Evolutionary conservation across 2,113 vertebrate species (phyloP), one percentile per base, ranked within the genome.

Genomic region (Eulacestoma nigropectus): DNA sequence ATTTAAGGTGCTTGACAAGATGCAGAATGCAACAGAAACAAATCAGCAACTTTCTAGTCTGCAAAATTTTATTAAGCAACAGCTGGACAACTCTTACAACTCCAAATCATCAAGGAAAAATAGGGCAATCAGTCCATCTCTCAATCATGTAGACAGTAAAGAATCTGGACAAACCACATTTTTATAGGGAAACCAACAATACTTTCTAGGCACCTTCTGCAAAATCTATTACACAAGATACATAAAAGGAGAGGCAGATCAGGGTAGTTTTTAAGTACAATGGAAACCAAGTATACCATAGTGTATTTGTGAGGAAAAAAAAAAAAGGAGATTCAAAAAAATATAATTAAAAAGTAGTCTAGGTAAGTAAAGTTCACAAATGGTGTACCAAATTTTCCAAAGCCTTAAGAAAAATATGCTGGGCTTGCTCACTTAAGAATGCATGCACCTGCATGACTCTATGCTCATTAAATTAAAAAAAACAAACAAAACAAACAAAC

Each of bases 61-160:
- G 98, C 97, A 98, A 98, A 98, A 98, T 98, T 98, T 99, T 99
- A 99, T 98, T 98, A 98, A 98, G 98, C 98, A 98, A 98, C 97
- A 98, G 97, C 98, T 98, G 97, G 98, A 98, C 98, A 98, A 98
- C 90, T 98, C 96, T 98, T 98, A 98, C 98, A 98, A 98, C 96
- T 98, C 98, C 96, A 98, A 98, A 97, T 98, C 96, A 97, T 97
- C 96, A 97, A 97, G 97, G 87, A 97, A 98, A 97, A 98, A 97
- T 81, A 96, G 95, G 95, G 97, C 97, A 96, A 97, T 97, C 92
- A 93, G 94, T 96, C 93, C 95, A 97, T 97, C 94, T 98, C 87
- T 97, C 92, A 97, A 75, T 97, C 96, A 96, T 97, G 97, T 97
- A 98, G 98, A 98, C 97, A 98, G 97, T 97, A 98, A 98, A 97